Percentiles rank a stretch among this genome's conserved stretches.
Evolutionary conservation across 30 jellyfish, hydroid and myxozoan species (phyloP).

Genomic region (Aurelia aurita): DNA sequence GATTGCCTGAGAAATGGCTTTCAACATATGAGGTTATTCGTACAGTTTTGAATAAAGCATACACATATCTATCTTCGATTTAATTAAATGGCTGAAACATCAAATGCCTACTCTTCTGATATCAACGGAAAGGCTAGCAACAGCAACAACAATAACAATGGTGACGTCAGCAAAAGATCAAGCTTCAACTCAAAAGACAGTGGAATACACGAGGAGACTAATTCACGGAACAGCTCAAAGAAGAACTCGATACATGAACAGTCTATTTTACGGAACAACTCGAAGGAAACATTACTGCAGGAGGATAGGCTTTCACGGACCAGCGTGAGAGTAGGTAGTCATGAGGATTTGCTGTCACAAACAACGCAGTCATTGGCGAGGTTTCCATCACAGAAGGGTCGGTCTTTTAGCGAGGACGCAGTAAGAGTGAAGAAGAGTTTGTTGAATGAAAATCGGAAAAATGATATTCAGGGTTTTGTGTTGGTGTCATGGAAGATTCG

Average conservation of each 20-base stretch:
- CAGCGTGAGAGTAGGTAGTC: background rate
- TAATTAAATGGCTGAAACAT: background rate
- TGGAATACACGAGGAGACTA: background rate
- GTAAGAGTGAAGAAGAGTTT: conserved; percentile 3
- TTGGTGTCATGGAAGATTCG: conserved; percentile 87
- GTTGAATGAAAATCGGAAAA: background rate
- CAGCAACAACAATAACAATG: conserved; percentile 1
- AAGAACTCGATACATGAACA: conserved; percentile 16
- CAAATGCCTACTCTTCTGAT: background rate
- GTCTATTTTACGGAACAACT: conserved; percentile 26
- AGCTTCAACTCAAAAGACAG: background rate
- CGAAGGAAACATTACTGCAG: conserved; percentile 15
- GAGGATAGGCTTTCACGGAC: conserved; percentile 16
- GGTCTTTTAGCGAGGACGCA: conserved; percentile 55
- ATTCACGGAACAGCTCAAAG: background rate
- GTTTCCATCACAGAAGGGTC: conserved; percentile 12
- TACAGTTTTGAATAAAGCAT: no score
- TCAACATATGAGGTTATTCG: no score
- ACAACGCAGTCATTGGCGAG: conserved; percentile 14
- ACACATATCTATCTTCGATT: background rate
- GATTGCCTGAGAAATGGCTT: no score
- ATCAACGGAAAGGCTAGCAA: conserved; percentile 8
- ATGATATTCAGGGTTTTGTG: conserved; percentile 61
- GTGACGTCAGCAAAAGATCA: conserved; percentile 28
- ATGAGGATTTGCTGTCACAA: conserved; percentile 22